Percentiles rank a stretch among this genome's conserved stretches.
Evolutionary conservation across 2,888 invertebrate species (phyloP).

Genomic region (Drosophila testacea): DNA sequence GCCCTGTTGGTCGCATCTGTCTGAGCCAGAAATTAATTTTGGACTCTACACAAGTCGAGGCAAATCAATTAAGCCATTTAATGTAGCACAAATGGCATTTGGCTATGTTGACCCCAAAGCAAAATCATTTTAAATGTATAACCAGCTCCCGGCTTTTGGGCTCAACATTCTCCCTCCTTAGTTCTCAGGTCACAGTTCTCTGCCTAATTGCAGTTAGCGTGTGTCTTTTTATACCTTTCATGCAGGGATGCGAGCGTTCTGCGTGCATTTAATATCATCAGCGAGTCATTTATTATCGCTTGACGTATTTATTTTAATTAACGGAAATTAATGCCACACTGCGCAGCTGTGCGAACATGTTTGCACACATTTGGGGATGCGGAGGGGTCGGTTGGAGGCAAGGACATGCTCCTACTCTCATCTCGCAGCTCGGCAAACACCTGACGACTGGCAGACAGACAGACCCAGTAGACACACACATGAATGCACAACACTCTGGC

Average conservation of each 20-base stretch:
- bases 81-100: conserved; percentile 27
- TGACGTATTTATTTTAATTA: conserved; percentile 81
- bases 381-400: not conserved
- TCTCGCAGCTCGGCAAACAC: conserved; percentile 34
- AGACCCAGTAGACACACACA: conserved; percentile 52
- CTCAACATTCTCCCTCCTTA: not conserved
- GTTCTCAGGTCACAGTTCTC: conserved; percentile 8
- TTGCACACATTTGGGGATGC: conserved; percentile 64
- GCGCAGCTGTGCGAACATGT: conserved; percentile 72
- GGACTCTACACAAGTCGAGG: conserved; percentile 14
- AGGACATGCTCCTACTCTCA: conserved; percentile 4
- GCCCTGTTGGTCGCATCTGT: conserved; percentile 28
- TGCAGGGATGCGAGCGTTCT: conserved; percentile 23
- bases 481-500: conserved; percentile 58
- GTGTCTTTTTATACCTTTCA: conserved; percentile 41
- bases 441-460: conserved; percentile 17
- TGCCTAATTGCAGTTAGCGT: conserved; percentile 62
- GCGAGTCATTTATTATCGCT: conserved; percentile 79
- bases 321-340: conserved; percentile 80
- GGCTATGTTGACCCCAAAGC: conserved; percentile 1
- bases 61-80: conserved; percentile 70
- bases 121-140: conserved; percentile 27
- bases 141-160: not conserved
- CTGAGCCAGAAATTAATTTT: conserved; percentile 55
- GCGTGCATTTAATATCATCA: conserved; percentile 69